Evolutionary conservation across 2,113 vertebrate species (phyloP).

Genomic region (Ictalurus punctatus): DNA sequence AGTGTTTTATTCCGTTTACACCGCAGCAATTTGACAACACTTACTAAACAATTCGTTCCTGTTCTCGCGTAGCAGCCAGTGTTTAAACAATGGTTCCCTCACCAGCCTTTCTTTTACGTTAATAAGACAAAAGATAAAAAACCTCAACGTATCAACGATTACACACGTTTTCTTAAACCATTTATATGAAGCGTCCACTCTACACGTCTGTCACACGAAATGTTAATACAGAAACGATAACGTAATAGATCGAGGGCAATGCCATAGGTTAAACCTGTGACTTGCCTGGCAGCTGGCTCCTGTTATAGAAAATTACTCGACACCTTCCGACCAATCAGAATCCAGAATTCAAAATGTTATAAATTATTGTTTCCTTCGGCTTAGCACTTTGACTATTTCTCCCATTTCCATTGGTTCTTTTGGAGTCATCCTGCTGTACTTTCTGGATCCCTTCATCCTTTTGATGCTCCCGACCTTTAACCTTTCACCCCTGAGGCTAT

Average conservation of each 20-base stretch:
- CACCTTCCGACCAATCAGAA: neutral
- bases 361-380: neutral
- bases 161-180: neutral
- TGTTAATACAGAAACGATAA: neutral
- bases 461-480: slow-evolving; percentile 65
- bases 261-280: too few relatives aligned
- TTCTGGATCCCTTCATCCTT: slow-evolving; percentile 42
- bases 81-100: too few relatives aligned
- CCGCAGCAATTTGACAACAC: neutral
- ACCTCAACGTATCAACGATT: neutral
- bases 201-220: neutral
- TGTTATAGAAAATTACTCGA: neutral
- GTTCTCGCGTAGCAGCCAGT: neutral
- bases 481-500: slow-evolving; percentile 71
- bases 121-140: neutral
- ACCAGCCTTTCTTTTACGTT: too few relatives aligned
- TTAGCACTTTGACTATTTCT: neutral
- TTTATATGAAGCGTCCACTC: neutral
- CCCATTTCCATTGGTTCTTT: neutral
- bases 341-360: neutral
- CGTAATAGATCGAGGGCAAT: too few relatives aligned
- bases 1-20: neutral
- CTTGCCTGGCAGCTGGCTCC: neutral
- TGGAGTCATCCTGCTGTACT: slow-evolving; percentile 30
- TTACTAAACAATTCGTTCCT: neutral